Evolutionary conservation across 2,113 vertebrate species (phyloP), one percentile per base, ranked within the genome.

Genomic region (Indicator maculatus): DNA sequence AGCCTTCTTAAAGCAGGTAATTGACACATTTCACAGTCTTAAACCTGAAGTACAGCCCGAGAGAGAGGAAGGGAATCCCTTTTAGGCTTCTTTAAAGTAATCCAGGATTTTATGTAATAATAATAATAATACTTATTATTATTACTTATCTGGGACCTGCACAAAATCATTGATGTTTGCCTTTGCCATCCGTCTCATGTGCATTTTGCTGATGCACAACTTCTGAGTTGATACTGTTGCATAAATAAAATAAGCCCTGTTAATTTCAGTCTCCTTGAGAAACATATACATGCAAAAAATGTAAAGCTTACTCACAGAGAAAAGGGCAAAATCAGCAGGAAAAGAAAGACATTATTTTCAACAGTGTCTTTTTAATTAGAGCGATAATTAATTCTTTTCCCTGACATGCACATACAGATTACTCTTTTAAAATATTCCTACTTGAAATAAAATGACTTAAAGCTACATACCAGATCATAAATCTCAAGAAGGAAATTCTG

Each of bases 331-430:
- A 93, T 90, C 67, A 90, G 89, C 72, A 90, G 83, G 89, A 92
- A 85, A 79, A 93, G 69, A 59, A 50, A 72, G 75, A 87, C 16
- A 65, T 90, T 93, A 85, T 94, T 96, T 96, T 95, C 93, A 93
- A 86, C 75, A 75, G 75, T 66, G 50, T 84, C 89, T 77, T 93
- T 88, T 94, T 86, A 94, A 95, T 96, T 82, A 96, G 88, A 86
- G 70, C 4, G 6, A 64, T 92, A 97, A 97, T 96, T 97, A 96
- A 97, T 96, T 95, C 77, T 87, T 88, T 92, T 93, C 86, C 87
- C 52, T 39, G 85, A 87, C 89, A 93, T 44, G 77, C 59, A 73
- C 65, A 89, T 70, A 66, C 38, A n/a, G 78, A 96, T 85, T 70
- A 87, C 36, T 83, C 83, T 88, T 88, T 92, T 78, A 63, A 95